Conservation (phyloP, 2,888 invertebrate genomes). For the Cerastis rubricosa region DNA sequence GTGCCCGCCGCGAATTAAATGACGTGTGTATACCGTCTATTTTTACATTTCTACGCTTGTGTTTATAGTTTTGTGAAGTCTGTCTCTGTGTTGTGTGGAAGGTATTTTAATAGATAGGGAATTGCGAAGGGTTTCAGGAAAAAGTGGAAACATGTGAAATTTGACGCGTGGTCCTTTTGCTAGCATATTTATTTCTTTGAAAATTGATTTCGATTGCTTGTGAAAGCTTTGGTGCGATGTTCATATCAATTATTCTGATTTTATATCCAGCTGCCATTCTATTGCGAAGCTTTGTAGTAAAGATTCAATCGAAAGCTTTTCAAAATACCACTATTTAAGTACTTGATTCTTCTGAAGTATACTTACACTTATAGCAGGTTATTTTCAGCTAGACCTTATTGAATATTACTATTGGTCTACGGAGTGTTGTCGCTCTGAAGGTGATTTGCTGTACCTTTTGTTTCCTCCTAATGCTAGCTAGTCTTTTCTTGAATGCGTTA, state of each 20-base stretch:
- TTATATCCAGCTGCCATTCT: background rate
- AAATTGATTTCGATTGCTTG: slow-evolving; percentile 1
- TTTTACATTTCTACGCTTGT: slow-evolving; percentile 48
- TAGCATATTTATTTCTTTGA: slow-evolving; percentile 29
- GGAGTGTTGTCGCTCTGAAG: no score
- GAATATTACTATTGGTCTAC: background rate
- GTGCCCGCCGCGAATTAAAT: slow-evolving; percentile 52
- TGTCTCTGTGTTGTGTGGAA: slow-evolving; percentile 38
- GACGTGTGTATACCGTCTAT: slow-evolving; percentile 52
- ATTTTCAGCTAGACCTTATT: background rate
- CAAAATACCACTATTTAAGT: background rate
- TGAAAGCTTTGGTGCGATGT: slow-evolving; percentile 4
- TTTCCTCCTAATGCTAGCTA: background rate
- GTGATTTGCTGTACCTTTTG: no score
- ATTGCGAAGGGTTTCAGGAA: slow-evolving; percentile 29
- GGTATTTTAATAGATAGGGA: slow-evolving; percentile 53
- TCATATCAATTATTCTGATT: background rate
- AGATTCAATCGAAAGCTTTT: background rate
- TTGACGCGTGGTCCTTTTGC: slow-evolving; percentile 22
- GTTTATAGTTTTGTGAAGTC: slow-evolving; percentile 63
- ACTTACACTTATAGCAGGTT: background rate
- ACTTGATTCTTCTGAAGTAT: background rate
- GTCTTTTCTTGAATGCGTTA: no score
- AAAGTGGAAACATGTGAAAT: slow-evolving; percentile 55
- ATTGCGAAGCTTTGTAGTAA: background rate